Base-by-base conservation (phyloP, 2,888 invertebrate genomes). In the Acanthosepion esculentum region DNA sequence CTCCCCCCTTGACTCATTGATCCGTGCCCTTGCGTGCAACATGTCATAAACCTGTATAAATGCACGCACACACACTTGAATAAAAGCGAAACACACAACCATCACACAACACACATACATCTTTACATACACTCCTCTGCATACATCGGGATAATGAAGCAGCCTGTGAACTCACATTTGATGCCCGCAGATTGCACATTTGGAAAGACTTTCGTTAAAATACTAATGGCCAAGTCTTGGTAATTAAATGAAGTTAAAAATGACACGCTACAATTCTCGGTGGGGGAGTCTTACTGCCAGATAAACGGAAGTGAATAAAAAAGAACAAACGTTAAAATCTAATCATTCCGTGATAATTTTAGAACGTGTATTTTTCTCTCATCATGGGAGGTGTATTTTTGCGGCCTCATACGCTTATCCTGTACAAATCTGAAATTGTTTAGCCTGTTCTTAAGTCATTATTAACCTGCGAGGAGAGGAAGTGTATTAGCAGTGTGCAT, bases 191-290 rank as follows among this genome's bases (percentile, higher is more conserved):
- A 59, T 59, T 20, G 59, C 23, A 78, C 15, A 78, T 78, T 78
- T 78, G n/a, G 78, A 78, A 78, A 15, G 33, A 78, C 12, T n/a
- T 10, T 33, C n/a, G n/a, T n/a, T 78, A 78, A 78, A 78, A 78
- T 78, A 78, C n/a, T 78, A 78, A 78, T 78, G 78, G 78, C 78
- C 78, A 78, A 78, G n/a, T 78, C n/a, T 78, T 78, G 78, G 33
- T 78, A 78, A 78, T 78, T 78, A 78, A 78, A 78, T 78, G n/a
- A 78, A 78, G 78, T 78, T 78, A n/a, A n/a, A n/a, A n/a, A n/a
- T 78, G n/a, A 33, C 78, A 78, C 78, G 78, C 78, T n/a, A 78
- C 78, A 78, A 78, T n/a, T 78, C 78, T 78, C 78, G 12, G n/a
- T 78, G 78, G 78, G 78, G n/a, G 12, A 78, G n/a, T 33, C 78